Conservation (phyloP, 2,113 vertebrate species). For the Halcyon malimbica region DNA sequence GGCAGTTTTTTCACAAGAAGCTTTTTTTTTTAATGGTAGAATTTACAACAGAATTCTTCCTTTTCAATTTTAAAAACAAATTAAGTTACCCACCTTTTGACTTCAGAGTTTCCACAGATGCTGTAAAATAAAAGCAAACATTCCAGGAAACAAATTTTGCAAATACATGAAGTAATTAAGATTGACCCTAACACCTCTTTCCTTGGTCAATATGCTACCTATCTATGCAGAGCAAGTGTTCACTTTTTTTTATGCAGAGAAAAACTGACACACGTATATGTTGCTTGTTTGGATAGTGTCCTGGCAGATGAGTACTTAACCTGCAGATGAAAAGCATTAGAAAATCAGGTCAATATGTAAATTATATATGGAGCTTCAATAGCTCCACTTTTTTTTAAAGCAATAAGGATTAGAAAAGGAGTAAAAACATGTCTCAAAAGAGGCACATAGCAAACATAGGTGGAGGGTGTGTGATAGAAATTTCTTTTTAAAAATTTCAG, state of each 20-base stretch:
- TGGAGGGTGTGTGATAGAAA: not conserved
- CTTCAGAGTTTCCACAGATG: not conserved
- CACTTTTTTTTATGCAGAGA: not conserved
- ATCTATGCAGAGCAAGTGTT: not conserved
- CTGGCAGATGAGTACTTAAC: not conserved
- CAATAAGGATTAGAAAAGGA: not conserved
- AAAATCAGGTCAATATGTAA: not conserved
- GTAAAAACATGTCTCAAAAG: not conserved
- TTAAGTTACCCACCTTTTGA: slow-evolving; percentile 6
- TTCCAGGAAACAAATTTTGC: not conserved
- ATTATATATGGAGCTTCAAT: not conserved
- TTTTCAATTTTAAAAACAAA: not conserved
- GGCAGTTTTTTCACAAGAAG: not conserved
- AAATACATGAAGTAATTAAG: not conserved
- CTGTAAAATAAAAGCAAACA: slow-evolving; percentile 32
- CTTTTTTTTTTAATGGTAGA: not conserved
- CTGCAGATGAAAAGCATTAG: not conserved
- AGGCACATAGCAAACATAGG: not conserved
- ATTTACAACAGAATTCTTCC: not conserved
- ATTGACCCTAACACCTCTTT: not conserved
- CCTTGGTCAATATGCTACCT: not conserved
- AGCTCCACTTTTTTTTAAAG: not conserved
- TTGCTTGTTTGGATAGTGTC: not conserved
- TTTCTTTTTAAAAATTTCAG: not conserved
- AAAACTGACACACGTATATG: not conserved